These are phyloP conservation scores for Reinhardtius hippoglossoides DNA, from an alignment of 2,113 vertebrate genomes.

Conservation along the genomic window DNA sequence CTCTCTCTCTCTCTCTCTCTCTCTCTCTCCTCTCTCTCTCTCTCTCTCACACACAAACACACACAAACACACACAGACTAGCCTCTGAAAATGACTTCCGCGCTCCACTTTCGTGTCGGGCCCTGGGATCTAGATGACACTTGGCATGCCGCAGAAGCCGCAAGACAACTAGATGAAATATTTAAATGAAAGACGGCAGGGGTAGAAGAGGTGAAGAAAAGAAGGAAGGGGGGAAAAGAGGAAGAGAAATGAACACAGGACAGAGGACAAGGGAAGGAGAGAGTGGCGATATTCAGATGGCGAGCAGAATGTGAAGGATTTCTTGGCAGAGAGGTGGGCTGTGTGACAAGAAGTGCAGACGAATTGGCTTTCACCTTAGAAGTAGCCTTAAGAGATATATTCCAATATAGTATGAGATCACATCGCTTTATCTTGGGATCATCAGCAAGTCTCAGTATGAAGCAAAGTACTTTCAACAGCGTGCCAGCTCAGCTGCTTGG, in stretches of 20 bases:
- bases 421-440: constrained; percentile 39
- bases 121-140: constrained; percentile 91
- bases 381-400: constrained; percentile 35
- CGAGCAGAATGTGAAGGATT: constrained; percentile 83
- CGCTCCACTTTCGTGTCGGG: constrained; percentile 88
- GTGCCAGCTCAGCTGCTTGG: constrained; percentile 6
- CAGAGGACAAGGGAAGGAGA: constrained; percentile 43
- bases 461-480: constrained; percentile 6
- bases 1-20: constrained; percentile 25
- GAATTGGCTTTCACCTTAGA: constrained; percentile 51
- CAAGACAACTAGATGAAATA: constrained; percentile 96
- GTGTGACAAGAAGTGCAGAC: constrained; percentile 84
- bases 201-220: constrained; percentile 79
- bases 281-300: constrained; percentile 73
- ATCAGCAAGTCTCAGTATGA: constrained; percentile 17
- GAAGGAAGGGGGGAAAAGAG: constrained; percentile 77
- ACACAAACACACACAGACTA: background rate
- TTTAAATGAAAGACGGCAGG: constrained; percentile 90
- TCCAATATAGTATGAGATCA: constrained; percentile 31
- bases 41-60: constrained; percentile 22
- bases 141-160: constrained; percentile 86
- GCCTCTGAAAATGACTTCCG: constrained; percentile 84
- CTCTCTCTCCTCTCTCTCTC: background rate
- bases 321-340: constrained; percentile 83
- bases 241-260: constrained; percentile 20